Base-by-base conservation (phyloP, 1,140 invertebrate species). In the Schlechtendalia chinensis region DNA sequence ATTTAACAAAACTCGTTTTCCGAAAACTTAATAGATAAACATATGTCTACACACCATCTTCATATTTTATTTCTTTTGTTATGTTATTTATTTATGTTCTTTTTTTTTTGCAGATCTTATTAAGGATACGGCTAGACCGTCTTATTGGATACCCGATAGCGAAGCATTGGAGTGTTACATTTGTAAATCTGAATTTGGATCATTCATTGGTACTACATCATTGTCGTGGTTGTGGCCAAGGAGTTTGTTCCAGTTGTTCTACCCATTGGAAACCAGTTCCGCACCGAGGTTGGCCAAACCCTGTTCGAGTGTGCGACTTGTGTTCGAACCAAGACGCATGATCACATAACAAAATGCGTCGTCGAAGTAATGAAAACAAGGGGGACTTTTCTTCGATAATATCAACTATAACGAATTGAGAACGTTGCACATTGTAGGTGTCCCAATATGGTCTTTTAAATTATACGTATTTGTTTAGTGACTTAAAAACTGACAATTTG, bases 121-220 rank as follows among this genome's bases (percentile, higher is more conserved):
- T 29, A 94, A 94, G 85, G 92, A 94, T 82, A 89, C 89, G 1
- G 92, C 90, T n/a, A 86, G 93, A 59, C 93, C 93, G 5, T 86
- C 89, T 1, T 95, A 95, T 84, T 95, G 93, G 93, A 89, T 91
- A 47, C 92, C 93, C 0, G 93, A 95, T 85, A 88, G 88, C 1
- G 88, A 93, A 83, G 89, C 92, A 19, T 88, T 86, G 6, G 85
- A 87, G 47, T 95, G 93, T 84, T 87, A 85, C 80, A 88, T 92
- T 1, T 95, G 93, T 85, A 83, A 83, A n/a, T 75, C 81, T 1
- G 84, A 87, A 6, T 83, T 83, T 17, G 45, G 87, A 22, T 82
- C 87, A 3, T 1, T 19, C 75, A 27, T 67, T 56, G 50, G 79
- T 77, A 77, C 87, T 92, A 14, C 93, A 95, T 85, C 93, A 95